Percentiles rank a stretch among this genome's conserved stretches.
Evolutionary conservation across 1,140 invertebrate genomes (phyloP).

Genomic region (Caerostris darwini): DNA sequence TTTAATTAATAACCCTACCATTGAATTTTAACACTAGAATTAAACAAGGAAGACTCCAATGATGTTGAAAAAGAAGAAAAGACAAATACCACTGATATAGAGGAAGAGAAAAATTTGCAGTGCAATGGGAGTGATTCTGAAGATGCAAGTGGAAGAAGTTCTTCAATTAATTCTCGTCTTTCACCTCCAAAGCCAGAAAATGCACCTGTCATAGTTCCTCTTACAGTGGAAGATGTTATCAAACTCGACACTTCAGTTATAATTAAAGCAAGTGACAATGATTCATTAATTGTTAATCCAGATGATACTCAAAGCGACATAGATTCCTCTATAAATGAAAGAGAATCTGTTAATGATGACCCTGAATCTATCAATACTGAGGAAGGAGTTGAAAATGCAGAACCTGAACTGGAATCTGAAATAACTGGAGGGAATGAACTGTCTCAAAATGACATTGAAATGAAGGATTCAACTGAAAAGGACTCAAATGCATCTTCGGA

Average conservation of each 20-base stretch:
- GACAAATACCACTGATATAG: conserved; percentile 27
- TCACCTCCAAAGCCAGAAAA: conserved; percentile 71
- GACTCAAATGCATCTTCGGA: conserved; percentile 10
- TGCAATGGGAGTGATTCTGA: conserved; percentile 53
- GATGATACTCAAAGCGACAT: conserved; percentile 82
- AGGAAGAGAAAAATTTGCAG: conserved; percentile 66
- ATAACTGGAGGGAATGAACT: conserved; percentile 39
- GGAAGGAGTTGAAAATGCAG: conserved; percentile 5
- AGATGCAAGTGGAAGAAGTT: conserved; percentile 11
- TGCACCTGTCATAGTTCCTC: conserved; percentile 70
- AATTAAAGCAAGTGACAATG: conserved; percentile 79
- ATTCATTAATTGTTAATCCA: conserved; percentile 81
- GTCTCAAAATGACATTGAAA: conserved; percentile 46
- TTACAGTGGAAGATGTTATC: conserved; percentile 79
- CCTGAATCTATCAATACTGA: neutral
- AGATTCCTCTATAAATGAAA: conserved; percentile 78
- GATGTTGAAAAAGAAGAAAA: conserved; percentile 68
- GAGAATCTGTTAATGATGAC: conserved; percentile 49
- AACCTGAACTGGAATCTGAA: neutral
- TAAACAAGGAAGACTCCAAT: conserved; percentile 70
- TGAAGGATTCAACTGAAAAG: conserved; percentile 30
- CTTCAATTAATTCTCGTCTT: conserved; percentile 27
- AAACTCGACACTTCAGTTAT: conserved; percentile 76
- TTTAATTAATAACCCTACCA: conserved; percentile 76
- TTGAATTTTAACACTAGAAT: conserved; percentile 77